Conservation (phyloP, 2,888 invertebrate genomes). For the Drosophila pseudotalamancana region DNA sequence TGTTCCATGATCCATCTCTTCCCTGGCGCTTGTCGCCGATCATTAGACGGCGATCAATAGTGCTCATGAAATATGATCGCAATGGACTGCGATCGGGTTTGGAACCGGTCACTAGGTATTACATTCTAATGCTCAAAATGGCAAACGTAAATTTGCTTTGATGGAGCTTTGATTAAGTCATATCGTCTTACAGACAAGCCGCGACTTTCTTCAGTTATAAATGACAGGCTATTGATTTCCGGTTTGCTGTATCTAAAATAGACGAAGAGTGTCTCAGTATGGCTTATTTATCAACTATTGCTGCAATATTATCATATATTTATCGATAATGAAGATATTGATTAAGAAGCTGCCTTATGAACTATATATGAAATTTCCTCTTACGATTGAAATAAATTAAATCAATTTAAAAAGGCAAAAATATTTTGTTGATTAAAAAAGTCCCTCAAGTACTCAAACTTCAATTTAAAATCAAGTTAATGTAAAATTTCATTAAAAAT, state of each 20-base stretch:
- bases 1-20: constrained; percentile 57
- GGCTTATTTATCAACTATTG: no score
- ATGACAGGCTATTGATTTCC: constrained; percentile 37
- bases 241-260: background rate
- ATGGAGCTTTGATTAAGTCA: constrained; percentile 64
- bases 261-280: background rate
- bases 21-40: constrained; percentile 39
- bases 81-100: constrained; percentile 30
- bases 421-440: no score
- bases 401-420: background rate
- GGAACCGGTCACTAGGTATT: constrained; percentile 55
- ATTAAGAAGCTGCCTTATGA: no score
- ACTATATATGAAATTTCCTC: no score
- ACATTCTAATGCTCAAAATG: constrained; percentile 67
- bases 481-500: background rate
- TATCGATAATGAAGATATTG: background rate
- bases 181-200: constrained; percentile 47
- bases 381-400: background rate
- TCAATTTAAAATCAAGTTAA: background rate
- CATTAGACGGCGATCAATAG: constrained; percentile 40
- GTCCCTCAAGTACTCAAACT: background rate
- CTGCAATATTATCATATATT: background rate
- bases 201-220: constrained; percentile 25
- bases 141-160: constrained; percentile 60
- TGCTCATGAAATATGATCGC: constrained; percentile 63